These are phyloP conservation scores for Drosophila willistoni DNA, from an alignment of 1,140 invertebrate species.

Conservation along the genomic window DNA sequence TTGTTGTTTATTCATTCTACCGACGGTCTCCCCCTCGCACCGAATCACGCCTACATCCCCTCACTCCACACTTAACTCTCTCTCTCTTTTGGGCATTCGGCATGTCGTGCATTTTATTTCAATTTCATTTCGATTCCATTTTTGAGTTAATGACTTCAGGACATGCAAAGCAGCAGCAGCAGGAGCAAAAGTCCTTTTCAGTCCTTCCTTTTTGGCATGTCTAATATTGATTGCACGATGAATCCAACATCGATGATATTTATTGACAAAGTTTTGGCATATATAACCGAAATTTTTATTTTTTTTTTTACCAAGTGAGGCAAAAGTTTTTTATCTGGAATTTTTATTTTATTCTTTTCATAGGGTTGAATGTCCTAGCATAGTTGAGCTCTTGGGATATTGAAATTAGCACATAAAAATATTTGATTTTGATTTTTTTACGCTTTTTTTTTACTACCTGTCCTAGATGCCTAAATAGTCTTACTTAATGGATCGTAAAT, in stretches of 20 bases:
- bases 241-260: conserved; percentile 58
- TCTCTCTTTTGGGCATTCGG: conserved; percentile 42
- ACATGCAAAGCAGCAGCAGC: conserved; percentile 66
- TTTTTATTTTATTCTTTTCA: not conserved
- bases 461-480: not conserved
- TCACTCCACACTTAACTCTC: conserved; percentile 33
- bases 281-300: conserved; percentile 48
- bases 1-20: conserved; percentile 18
- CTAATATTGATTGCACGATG: conserved; percentile 45
- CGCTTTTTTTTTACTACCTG: conserved; percentile 5
- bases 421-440: conserved; percentile 16
- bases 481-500: not conserved
- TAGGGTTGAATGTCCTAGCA: conserved; percentile 13
- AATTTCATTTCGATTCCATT: conserved; percentile 76
- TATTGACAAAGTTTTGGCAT: conserved; percentile 71
- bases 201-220: conserved; percentile 21
- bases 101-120: conserved; percentile 72
- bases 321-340: conserved; percentile 33
- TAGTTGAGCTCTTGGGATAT: not conserved
- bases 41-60: not conserved
- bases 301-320: conserved; percentile 20
- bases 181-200: conserved; percentile 30
- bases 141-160: conserved; percentile 70
- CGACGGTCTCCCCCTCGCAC: not conserved
- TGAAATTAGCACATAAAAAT: conserved; percentile 17